These are phyloP conservation scores for Mormyrus lacerda DNA, from an alignment of 2,113 vertebrate species.

Conservation along the genomic window DNA sequence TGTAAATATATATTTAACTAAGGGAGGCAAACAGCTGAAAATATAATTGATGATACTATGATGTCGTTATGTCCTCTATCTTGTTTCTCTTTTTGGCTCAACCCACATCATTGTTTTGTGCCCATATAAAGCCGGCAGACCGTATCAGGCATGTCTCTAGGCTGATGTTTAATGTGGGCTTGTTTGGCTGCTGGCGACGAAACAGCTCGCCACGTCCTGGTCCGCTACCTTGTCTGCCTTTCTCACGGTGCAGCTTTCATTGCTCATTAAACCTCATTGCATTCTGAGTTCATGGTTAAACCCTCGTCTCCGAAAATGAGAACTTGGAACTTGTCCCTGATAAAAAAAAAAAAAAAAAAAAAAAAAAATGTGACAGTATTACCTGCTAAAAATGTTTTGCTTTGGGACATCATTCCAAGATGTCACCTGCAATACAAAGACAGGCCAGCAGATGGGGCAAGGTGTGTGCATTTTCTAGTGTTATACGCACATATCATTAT, in stretches of 20 bases:
- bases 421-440: conserved; percentile 22
- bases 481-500: not conserved
- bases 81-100: not conserved
- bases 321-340: not conserved
- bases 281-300: not conserved
- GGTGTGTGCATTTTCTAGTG: not conserved
- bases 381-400: not conserved
- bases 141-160: not conserved
- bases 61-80: not conserved
- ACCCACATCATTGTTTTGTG: not conserved
- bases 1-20: not conserved
- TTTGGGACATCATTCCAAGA: not conserved
- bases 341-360: not conserved
- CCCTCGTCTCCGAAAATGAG: not conserved
- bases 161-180: not conserved
- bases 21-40: not conserved
- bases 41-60: not conserved
- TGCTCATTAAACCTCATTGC: not conserved
- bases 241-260: not conserved
- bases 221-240: not conserved
- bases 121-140: not conserved
- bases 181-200: not conserved
- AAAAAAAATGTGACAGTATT: not conserved
- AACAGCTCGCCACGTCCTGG: not conserved
- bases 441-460: conserved; percentile 53